These are phyloP conservation scores for Marcusenius ussheri DNA, from an alignment of 2,113 vertebrate genomes.

Conservation along the genomic window DNA sequence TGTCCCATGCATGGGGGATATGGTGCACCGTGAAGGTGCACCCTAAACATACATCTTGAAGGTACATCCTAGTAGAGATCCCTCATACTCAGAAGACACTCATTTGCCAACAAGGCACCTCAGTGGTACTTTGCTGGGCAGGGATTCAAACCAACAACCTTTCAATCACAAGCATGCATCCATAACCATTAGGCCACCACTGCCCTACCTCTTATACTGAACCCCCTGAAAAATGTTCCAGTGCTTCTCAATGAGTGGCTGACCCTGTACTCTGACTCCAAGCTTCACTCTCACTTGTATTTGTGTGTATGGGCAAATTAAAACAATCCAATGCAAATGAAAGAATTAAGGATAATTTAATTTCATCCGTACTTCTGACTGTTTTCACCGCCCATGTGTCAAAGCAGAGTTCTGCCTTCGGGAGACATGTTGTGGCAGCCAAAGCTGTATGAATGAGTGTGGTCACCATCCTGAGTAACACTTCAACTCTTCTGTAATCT, in stretches of 20 bases:
- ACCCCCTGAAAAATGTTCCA: neutral
- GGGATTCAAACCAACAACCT: too few relatives aligned
- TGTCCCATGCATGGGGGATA: neutral
- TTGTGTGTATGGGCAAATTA: neutral
- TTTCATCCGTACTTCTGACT: neutral
- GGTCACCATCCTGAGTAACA: neutral
- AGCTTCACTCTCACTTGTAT: neutral
- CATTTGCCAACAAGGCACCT: neutral
- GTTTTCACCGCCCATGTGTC: neutral
- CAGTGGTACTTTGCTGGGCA: too few relatives aligned
- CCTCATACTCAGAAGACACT: neutral
- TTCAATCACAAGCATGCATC: neutral
- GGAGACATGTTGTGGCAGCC: neutral
- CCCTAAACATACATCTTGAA: neutral
- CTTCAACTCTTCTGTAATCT: neutral
- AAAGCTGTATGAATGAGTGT: neutral
- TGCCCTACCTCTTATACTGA: neutral
- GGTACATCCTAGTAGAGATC: slow-evolving; percentile 11
- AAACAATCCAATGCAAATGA: neutral
- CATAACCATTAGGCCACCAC: neutral
- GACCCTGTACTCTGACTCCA: neutral
- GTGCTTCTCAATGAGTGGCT: neutral
- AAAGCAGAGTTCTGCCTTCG: neutral
- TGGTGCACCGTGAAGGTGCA: neutral
- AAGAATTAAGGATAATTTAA: neutral